phyloP scores from a whole-genome alignment of 2,888 invertebrate species.

The Flexamia atlantica region DNA sequence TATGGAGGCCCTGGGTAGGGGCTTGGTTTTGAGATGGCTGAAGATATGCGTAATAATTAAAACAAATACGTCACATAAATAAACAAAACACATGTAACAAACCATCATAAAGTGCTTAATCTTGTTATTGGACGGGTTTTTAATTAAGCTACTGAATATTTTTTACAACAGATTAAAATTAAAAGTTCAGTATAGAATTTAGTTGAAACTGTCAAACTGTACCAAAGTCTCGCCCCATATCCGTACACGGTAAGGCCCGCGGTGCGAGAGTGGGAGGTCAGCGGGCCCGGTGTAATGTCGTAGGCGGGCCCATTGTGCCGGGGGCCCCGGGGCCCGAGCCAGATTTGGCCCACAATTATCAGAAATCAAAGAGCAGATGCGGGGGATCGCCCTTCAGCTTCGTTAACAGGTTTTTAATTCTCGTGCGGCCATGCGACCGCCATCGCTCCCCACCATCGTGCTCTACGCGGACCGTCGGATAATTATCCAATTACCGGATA shows the following conservation, averaged over 20 bases:
- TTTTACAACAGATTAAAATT: no score
- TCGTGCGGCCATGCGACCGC: not conserved
- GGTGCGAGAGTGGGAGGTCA: not conserved
- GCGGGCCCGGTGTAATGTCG: constrained; percentile 42
- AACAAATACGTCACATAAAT: no score
- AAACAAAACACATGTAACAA: no score
- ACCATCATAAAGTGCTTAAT: no score
- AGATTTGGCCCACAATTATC: constrained; percentile 58
- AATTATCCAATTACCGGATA: constrained; percentile 61
- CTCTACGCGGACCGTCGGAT: not conserved
- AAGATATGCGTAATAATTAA: no score
- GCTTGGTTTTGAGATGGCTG: no score
- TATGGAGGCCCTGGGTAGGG: no score
- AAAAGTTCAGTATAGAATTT: no score
- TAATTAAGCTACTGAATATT: no score
- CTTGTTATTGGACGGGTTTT: no score
- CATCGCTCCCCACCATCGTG: not conserved
- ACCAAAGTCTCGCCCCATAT: not conserved
- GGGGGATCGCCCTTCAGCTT: constrained; percentile 45
- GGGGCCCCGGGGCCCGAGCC: constrained; percentile 31
- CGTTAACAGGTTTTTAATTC: constrained; percentile 62
- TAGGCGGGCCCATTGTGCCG: constrained; percentile 50
- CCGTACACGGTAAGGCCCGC: not conserved
- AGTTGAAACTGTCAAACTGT: no score
- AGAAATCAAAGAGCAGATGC: constrained; percentile 61